Evolutionary conservation across 2,113 vertebrate species (phyloP).

Genomic region (Burhinus oedicnemus): DNA sequence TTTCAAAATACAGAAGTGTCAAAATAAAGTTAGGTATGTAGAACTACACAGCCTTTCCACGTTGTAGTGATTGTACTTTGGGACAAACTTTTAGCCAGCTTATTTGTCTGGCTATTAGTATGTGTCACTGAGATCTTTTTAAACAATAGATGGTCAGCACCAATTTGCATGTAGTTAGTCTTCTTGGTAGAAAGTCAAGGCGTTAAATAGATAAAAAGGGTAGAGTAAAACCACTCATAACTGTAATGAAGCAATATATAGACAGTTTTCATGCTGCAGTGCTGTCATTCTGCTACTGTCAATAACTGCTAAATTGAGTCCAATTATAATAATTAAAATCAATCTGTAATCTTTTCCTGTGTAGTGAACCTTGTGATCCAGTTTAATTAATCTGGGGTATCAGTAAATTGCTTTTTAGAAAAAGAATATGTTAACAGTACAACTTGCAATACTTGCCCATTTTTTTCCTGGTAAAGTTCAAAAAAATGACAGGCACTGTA

Average conservation of each 20-base stretch:
- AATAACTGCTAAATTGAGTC: neutral
- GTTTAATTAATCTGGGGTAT: neutral
- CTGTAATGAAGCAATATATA: neutral
- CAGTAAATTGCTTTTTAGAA: neutral
- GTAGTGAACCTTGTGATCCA: neutral
- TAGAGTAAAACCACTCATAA: neutral
- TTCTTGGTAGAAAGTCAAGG: neutral
- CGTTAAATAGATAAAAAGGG: neutral
- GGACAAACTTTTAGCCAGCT: neutral
- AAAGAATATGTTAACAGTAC: neutral
- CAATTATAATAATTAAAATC: neutral
- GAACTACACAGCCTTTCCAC: neutral
- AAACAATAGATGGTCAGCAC: neutral
- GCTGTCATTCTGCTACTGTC: neutral
- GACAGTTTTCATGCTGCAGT: neutral
- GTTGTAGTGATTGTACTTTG: neutral
- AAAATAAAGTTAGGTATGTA: neutral
- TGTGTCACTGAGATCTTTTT: neutral
- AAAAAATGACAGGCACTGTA: conserved; percentile 85
- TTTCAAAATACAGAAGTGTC: neutral
- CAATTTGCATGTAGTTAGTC: neutral
- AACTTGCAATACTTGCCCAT: conserved; percentile 75
- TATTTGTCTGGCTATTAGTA: neutral
- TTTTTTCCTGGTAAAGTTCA: conserved; percentile 84
- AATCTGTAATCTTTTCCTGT: neutral